Base-by-base conservation (phyloP, 2,888 invertebrate species). In the Rotaria magnacalcarata region DNA sequence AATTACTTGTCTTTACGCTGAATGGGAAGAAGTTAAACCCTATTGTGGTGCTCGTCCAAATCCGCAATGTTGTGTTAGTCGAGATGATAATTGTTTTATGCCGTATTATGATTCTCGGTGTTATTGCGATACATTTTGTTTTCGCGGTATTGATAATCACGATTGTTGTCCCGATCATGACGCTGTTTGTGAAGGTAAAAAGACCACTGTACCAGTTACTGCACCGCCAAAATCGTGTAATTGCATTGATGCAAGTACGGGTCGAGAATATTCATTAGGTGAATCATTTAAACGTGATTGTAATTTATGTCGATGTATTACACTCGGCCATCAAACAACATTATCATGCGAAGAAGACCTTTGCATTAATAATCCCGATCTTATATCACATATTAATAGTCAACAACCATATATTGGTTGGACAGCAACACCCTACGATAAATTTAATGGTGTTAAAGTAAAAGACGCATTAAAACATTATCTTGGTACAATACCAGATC, bases 51-150 rank as follows among this genome's bases (percentile, higher is more conserved):
- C 19, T 11, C 80, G 80, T 47, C 43, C 47, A 47, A 8, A 80
- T n/a, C 80, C 80, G 2, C 47, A 80, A 60, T 86, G 86, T 47
- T 86, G 86, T 43, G 21, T 47, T n/a, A 60, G 85, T 16, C 85
- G 86, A 41, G 58, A 86, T 54, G 86, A 86, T 47, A 56, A 86
- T 84, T 86, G 86, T 74, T 87, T 75, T 34, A 87, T 87, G 87
- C 85, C 85, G 0, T 85, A 87, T 84, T 85, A 85, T 67, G 87
- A 85, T 84, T 85, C 87, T 16, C 58, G 87, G 24, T 87, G 87
- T 56, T 87, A 87, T 84, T 87, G 87, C 84, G 87, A 87, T 85
- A n/a, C 60, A 19, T 87, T 87, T 47, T 87, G 87, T 54, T 84
- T 84, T 84, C 43, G 47, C 43, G 43, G 50, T 27, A 80, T 75